Conservation (phyloP, 2,888 invertebrate species). For the Microplitis deprimator region DNA sequence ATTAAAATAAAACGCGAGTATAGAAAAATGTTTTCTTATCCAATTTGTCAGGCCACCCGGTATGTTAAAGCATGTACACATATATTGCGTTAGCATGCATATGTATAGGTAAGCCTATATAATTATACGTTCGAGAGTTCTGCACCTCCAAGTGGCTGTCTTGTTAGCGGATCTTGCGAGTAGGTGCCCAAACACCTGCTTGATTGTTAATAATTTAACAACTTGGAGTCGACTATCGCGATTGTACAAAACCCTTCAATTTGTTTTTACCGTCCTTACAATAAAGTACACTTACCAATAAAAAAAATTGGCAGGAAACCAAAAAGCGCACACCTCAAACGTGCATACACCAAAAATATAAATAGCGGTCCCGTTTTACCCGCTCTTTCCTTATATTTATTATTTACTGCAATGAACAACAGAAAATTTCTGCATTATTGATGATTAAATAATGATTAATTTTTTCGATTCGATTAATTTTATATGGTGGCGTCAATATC, state of each 20-base stretch:
- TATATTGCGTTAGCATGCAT: constrained; percentile 48
- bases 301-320: too few relatives aligned
- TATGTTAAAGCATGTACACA: constrained; percentile 49
- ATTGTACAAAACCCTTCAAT: constrained; percentile 45
- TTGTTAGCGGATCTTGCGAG: constrained; percentile 64
- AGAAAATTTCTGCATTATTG: too few relatives aligned
- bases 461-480: too few relatives aligned
- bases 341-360: too few relatives aligned
- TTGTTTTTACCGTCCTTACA: constrained; percentile 26
- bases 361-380: too few relatives aligned
- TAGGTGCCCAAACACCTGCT: constrained; percentile 62
- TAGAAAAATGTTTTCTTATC: not conserved
- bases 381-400: too few relatives aligned
- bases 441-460: too few relatives aligned
- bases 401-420: too few relatives aligned
- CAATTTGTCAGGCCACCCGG: constrained; percentile 53
- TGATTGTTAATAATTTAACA: constrained; percentile 66
- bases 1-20: not conserved
- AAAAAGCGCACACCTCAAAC: too few relatives aligned
- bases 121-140: constrained; percentile 64
- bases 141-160: constrained; percentile 64
- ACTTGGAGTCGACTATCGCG: constrained; percentile 54
- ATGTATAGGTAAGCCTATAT: constrained; percentile 57
- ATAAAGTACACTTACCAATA: not conserved
- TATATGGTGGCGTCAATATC: too few relatives aligned